phyloP scores from a whole-genome alignment of 2,113 vertebrate species.

The Amphiprion percula region DNA sequence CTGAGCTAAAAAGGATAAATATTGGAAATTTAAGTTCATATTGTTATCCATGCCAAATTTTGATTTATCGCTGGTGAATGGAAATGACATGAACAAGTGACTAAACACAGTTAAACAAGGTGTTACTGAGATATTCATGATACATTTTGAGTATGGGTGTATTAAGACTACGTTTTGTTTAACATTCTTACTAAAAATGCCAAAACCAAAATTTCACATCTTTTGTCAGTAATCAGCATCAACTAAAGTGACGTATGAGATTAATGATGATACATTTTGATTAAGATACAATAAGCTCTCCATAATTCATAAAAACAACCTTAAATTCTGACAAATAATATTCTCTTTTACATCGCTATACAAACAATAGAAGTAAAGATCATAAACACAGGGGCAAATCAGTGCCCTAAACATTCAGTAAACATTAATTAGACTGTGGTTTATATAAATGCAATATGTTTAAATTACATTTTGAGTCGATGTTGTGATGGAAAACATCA shows the following conservation, averaged over 20 bases:
- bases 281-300: slow-evolving; percentile 54
- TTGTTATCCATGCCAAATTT: too few species aligned
- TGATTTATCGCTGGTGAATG: too few species aligned
- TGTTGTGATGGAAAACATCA: slow-evolving; percentile 48
- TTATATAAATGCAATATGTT: slow-evolving; percentile 56
- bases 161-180: too few species aligned
- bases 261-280: slow-evolving; percentile 53
- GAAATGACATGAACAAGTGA: too few species aligned
- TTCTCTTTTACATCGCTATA: slow-evolving; percentile 75
- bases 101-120: too few species aligned
- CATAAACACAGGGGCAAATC: slow-evolving; percentile 72
- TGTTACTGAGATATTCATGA: too few species aligned
- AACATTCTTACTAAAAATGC: too few species aligned
- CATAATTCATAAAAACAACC: slow-evolving; percentile 76
- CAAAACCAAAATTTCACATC: too few species aligned
- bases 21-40: neutral
- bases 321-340: slow-evolving; percentile 74
- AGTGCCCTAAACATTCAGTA: slow-evolving; percentile 69
- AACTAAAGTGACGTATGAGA: slow-evolving; percentile 6
- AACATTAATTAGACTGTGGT: slow-evolving; percentile 65
- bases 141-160: too few species aligned
- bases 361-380: slow-evolving; percentile 73
- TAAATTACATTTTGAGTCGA: slow-evolving; percentile 50
- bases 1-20: neutral
- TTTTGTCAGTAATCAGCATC: too few species aligned